Evolutionary conservation across 2,113 vertebrate species (phyloP), one percentile per base, ranked within the genome.

Genomic region (Centropus unirufus): DNA sequence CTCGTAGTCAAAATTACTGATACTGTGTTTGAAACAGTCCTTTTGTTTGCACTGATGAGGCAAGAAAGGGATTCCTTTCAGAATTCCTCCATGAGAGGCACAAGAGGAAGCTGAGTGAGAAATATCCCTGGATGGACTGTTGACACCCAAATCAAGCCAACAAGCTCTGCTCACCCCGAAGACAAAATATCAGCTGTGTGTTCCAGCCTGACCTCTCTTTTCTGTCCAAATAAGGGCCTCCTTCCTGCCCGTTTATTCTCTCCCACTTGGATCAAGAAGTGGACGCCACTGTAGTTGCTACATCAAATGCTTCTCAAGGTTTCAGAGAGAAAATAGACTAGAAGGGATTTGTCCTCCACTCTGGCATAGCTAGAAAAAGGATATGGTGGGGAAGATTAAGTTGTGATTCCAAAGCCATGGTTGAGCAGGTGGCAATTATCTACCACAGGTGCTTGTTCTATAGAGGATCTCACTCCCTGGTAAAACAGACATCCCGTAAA

Each of bases 341-440:
- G 18, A 90, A 74, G 77, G 51, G 9, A 66, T 83, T 62, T 67
- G 52, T 32, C 11, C 12, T 86, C 72, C n/a, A 70, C 0, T 0
- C 7, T 4, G 1, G 39, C 32, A 86, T 70, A 90, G 47, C 26
- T 63, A 74, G 68, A 47, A 92, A 75, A 81, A 23, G 24, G n/a
- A 76, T 26, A 23, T 32, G 8, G 34, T 86, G 29, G 27, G 39
- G 30, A 86, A 88, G 75, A 94, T 89, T 78, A 78, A 81, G 51
- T 51, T 70, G 24, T 88, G 59, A 89, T 94, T 93, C 91, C 46
- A 61, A 18, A 81, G 52, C 29, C 51, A 39, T 1, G 0, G 22
- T 32, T 70, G 77, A 97, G 73, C 96, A 96, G 89, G 86, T 92
- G 94, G 73, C 83, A 93, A 92, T 93, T 32, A 93, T 84, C 68